Conservation (phyloP, 2,797 vertebrate genomes). For the Perodicticus potto region DNA sequence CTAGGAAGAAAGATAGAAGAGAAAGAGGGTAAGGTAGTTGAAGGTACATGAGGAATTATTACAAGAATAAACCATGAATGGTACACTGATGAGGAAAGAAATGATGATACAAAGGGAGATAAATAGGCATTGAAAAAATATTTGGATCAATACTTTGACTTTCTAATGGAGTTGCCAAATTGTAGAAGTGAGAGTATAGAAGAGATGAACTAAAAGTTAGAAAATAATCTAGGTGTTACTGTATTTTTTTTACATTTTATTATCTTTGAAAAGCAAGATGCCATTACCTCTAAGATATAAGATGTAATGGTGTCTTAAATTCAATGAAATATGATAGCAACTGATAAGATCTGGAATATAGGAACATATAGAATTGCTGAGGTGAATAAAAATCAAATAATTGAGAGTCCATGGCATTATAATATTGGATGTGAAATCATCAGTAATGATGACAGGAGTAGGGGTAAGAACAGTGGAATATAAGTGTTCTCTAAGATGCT, state of each 20-base stretch:
- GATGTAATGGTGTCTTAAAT: neutral
- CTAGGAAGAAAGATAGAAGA: neutral
- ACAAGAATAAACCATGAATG: neutral
- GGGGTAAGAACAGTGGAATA: neutral
- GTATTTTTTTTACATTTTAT: constrained; percentile 3
- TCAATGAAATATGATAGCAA: neutral
- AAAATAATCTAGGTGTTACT: neutral
- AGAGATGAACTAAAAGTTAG: neutral
- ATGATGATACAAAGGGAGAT: neutral
- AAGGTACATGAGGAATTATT: neutral
- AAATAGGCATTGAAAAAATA: neutral
- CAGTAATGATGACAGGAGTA: neutral
- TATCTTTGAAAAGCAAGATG: neutral
- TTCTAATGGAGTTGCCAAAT: neutral
- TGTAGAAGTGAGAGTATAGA: neutral
- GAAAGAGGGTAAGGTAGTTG: neutral
- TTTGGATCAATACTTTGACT: neutral
- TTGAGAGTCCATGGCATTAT: neutral
- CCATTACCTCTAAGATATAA: neutral
- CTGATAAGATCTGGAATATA: neutral
- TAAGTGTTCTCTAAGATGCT: neutral
- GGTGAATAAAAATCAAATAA: neutral
- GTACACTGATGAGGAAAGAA: neutral
- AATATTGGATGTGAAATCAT: neutral
- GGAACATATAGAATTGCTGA: neutral